Conservation (phyloP, 2,888 invertebrate species). For the Neria commutata region DNA sequence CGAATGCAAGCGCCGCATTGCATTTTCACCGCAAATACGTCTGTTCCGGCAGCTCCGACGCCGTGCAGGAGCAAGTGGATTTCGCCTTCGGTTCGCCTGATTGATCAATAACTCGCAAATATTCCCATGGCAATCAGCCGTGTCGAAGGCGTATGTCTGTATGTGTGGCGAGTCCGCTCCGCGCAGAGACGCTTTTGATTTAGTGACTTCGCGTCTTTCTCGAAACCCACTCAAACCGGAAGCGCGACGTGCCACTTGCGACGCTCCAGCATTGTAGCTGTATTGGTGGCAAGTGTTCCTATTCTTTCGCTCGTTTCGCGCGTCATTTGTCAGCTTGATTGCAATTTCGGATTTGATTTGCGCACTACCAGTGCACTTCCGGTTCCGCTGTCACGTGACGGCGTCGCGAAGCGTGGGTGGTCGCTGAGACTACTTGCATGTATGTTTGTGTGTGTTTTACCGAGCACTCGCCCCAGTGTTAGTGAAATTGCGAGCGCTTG, state of each 20-base stretch:
- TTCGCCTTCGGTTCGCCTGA: no score
- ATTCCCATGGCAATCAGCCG: constrained; percentile 16
- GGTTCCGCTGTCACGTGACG: background rate
- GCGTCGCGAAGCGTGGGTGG: background rate
- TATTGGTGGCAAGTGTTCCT: background rate
- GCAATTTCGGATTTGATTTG: constrained; percentile 8
- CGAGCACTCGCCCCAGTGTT: no score
- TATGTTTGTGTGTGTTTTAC: background rate
- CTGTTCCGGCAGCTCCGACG: background rate
- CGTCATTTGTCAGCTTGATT: constrained; percentile 3
- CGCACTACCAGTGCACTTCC: constrained; percentile 5
- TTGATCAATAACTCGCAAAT: constrained; percentile 50
- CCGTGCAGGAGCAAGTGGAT: no score
- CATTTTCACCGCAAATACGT: background rate
- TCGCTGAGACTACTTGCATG: background rate
- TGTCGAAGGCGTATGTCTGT: constrained; percentile 9
- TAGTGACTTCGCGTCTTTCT: constrained; percentile 32
- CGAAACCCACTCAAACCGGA: background rate
- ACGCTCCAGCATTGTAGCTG: background rate
- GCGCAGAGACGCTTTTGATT: constrained; percentile 37
- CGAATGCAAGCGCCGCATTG: constrained; percentile 25
- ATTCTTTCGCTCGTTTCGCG: background rate
- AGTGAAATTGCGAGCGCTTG: background rate
- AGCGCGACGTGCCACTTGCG: background rate
- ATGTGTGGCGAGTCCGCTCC: constrained; percentile 5